Percentiles rank a stretch among this genome's conserved stretches.
These are phyloP conservation scores for Gadus macrocephalus DNA, from an alignment of 2,113 vertebrate genomes.

Conservation along the genomic window DNA sequence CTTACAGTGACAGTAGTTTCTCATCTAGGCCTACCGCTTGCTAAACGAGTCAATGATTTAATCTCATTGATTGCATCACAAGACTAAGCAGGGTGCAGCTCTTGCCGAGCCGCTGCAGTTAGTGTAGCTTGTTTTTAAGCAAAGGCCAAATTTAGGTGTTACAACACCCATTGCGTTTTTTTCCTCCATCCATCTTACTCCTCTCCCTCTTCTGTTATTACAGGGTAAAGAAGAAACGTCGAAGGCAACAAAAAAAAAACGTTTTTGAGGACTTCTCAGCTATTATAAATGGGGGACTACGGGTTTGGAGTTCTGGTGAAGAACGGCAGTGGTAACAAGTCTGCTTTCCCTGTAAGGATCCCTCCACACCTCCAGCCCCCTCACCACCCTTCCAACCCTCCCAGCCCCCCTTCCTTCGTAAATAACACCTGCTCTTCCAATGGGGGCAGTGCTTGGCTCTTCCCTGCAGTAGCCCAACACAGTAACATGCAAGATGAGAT, in stretches of 20 bases:
- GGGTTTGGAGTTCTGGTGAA: slow-evolving; percentile 99
- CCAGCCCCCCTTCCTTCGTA: slow-evolving; percentile 93
- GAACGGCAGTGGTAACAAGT: slow-evolving; percentile 97
- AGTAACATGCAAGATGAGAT: slow-evolving; percentile 98
- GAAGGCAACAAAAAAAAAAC: slow-evolving; percentile 45
- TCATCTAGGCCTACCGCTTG: slow-evolving; percentile 53
- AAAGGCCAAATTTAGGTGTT: slow-evolving; percentile 33
- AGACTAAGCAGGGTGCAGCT: slow-evolving; percentile 59
- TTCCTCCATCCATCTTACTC: slow-evolving; percentile 4
- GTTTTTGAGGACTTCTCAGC: slow-evolving; percentile 58
- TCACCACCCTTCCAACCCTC: slow-evolving; percentile 87
- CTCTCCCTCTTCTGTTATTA: slow-evolving; percentile 11
- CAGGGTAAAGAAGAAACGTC: slow-evolving; percentile 60
- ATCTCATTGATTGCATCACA: slow-evolving; percentile 66
- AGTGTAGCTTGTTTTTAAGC: slow-evolving; percentile 16
- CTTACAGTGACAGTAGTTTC: slow-evolving; percentile 45
- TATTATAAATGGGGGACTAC: slow-evolving; percentile 99
- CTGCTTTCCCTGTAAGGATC: slow-evolving; percentile 96
- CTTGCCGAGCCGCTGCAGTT: slow-evolving; percentile 43
- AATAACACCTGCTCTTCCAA: slow-evolving; percentile 95
- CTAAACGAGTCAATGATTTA: slow-evolving; percentile 59
- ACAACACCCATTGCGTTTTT: slow-evolving; percentile 25
- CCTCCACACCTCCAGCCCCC: slow-evolving; percentile 97
- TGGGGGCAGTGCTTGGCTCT: slow-evolving; percentile 95
- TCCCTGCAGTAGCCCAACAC: slow-evolving; percentile 89